These are phyloP conservation scores for Philypnodon macrostomus DNA, from an alignment of 2,797 vertebrate species.

Conservation along the genomic window DNA sequence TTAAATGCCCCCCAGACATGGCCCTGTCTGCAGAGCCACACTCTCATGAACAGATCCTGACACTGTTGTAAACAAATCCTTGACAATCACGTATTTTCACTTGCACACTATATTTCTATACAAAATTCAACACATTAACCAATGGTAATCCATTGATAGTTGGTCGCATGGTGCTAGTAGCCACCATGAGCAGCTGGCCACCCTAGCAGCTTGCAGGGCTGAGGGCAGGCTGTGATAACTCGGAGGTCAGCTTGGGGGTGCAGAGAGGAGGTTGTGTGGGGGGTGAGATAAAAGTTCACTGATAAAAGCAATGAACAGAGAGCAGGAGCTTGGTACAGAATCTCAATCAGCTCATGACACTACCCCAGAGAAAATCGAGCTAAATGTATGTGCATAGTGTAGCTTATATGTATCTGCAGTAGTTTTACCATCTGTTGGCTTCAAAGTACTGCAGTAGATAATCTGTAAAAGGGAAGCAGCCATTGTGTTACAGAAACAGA, in stretches of 20 bases:
- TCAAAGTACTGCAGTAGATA: slow-evolving; percentile 11
- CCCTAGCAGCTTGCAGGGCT: slow-evolving; percentile 39
- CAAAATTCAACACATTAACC: too few species aligned
- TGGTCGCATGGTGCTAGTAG: slow-evolving; percentile 12
- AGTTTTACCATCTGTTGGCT: slow-evolving; percentile 33
- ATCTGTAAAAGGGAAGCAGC: slow-evolving; percentile 22
- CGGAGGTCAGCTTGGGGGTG: slow-evolving; percentile 36
- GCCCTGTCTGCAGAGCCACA: slow-evolving; percentile 34
- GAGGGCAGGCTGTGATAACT: slow-evolving; percentile 46
- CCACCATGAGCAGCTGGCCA: slow-evolving; percentile 33
- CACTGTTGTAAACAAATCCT: slow-evolving; percentile 35
- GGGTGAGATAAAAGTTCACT: slow-evolving; percentile 60
- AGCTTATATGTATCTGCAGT: slow-evolving; percentile 12
- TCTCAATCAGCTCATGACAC: slow-evolving; percentile 59
- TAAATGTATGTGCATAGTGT: neutral
- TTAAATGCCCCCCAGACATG: slow-evolving; percentile 56
- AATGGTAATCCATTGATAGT: neutral
- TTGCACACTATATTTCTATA: neutral
- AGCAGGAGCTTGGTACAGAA: slow-evolving; percentile 49
- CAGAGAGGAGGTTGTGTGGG: slow-evolving; percentile 22
- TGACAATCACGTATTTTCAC: slow-evolving; percentile 2
- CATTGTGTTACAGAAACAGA: too few species aligned
- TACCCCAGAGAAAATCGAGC: slow-evolving; percentile 28
- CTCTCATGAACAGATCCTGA: slow-evolving; percentile 31
- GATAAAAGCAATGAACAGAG: slow-evolving; percentile 60